phyloP scores from a whole-genome alignment of 2,888 invertebrate species.

The Tetranychus piercei region DNA sequence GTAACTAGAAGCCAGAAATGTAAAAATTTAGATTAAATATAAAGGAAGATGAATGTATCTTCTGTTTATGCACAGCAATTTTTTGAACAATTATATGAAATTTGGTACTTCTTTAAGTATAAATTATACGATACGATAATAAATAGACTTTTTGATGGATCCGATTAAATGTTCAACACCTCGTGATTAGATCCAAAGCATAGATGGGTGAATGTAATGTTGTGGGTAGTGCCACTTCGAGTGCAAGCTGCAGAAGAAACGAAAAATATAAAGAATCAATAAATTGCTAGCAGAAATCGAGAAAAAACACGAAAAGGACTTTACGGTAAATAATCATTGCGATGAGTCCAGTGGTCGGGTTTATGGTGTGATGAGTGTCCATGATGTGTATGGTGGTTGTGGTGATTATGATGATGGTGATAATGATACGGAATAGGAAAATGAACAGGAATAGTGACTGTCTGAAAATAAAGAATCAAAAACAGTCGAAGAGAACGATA shows the following conservation, averaged over 20 bases:
- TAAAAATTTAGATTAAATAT: no score
- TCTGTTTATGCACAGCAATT: no score
- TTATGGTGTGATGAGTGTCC: neutral
- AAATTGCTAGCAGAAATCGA: neutral
- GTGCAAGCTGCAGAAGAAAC: neutral
- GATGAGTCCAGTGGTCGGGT: neutral
- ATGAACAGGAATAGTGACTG: neutral
- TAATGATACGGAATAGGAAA: neutral
- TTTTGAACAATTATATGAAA: no score
- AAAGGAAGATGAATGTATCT: no score
- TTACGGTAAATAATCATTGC: neutral
- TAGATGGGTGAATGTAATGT: neutral
- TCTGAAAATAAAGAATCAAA: neutral
- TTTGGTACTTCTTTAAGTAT: no score
- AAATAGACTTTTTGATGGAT: neutral
- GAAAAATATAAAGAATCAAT: neutral
- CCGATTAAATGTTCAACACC: slow-evolving; percentile 39
- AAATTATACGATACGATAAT: no score
- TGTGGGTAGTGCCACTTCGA: neutral
- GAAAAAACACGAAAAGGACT: neutral
- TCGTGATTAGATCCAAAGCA: neutral
- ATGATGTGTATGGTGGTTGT: neutral
- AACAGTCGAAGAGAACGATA: neutral
- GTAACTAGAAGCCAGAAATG: no score
- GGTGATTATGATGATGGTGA: neutral